Conservation (phyloP, 2,113 vertebrate genomes). For the Glareola pratincola region DNA sequence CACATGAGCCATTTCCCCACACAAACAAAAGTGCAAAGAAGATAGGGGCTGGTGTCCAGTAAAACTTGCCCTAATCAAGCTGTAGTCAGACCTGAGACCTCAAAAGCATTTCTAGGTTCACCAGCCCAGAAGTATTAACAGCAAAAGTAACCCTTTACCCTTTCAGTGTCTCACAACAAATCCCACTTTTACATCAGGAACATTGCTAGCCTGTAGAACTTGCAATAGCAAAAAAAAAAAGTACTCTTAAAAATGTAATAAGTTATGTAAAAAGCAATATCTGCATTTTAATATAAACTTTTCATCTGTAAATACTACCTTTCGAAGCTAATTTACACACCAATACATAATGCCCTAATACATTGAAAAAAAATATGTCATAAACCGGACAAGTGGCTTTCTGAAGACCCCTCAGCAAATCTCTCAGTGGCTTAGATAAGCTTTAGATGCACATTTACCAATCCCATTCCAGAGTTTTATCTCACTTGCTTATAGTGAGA, state of each 20-base stretch:
- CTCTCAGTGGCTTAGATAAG: neutral
- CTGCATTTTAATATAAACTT: neutral
- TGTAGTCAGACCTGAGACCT: neutral
- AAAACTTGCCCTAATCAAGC: neutral
- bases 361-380: neutral
- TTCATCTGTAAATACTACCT: neutral
- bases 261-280: neutral
- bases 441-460: neutral
- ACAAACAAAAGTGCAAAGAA: neutral
- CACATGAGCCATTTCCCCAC: neutral
- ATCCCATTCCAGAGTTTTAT: neutral
- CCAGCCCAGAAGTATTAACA: neutral
- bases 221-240: neutral
- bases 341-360: neutral
- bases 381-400: neutral
- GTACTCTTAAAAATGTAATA: neutral
- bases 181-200: neutral
- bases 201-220: neutral
- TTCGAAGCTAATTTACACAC: neutral
- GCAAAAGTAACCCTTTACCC: neutral
- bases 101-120: neutral
- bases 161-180: neutral
- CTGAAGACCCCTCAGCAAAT: neutral
- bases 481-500: neutral
- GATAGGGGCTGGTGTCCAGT: neutral